Evolutionary conservation across 2,888 invertebrate species (phyloP).

Genomic region (Diadromus collaris): DNA sequence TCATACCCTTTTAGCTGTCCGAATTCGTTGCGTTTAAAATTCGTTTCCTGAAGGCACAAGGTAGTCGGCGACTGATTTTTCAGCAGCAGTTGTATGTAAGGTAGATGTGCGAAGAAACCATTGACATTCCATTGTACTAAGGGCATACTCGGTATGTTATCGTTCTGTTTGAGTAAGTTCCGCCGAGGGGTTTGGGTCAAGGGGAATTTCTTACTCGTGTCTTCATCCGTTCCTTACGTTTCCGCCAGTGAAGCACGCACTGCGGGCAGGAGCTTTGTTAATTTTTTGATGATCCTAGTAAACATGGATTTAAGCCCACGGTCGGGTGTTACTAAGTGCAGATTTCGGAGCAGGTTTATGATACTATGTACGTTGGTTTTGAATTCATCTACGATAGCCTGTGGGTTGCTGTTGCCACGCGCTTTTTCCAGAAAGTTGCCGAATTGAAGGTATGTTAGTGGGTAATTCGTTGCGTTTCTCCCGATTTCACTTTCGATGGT

Average conservation of each 20-base stretch:
- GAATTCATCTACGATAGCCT: neutral
- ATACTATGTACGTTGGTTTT: neutral
- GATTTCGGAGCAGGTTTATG: neutral
- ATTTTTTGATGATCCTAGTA: slow-evolving; percentile 24
- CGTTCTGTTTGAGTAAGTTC: slow-evolving; percentile 26
- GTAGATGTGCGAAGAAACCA: slow-evolving; percentile 19
- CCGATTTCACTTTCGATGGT: neutral
- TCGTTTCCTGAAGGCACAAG: slow-evolving; percentile 47
- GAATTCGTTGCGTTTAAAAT: slow-evolving; percentile 32
- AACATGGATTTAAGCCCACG: neutral
- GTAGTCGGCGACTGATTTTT: neutral
- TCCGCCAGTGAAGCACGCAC: neutral
- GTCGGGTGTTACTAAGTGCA: slow-evolving; percentile 3
- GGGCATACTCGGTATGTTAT: neutral
- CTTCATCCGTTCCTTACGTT: neutral
- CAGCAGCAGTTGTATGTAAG: slow-evolving; percentile 22
- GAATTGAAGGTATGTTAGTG: slow-evolving; percentile 17
- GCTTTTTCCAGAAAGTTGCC: slow-evolving; percentile 30
- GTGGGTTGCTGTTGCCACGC: neutral
- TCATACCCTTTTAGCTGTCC: slow-evolving; percentile 31
- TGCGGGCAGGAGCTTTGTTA: neutral
- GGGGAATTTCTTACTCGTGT: slow-evolving; percentile 15
- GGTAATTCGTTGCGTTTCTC: neutral
- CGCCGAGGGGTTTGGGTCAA: neutral
- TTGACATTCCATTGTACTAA: slow-evolving; percentile 50